A percentile compares a stretch with the other conserved stretches of the same genome.
Conservation (phyloP, 2,113 vertebrate genomes). For the Corythaeola cristata region DNA sequence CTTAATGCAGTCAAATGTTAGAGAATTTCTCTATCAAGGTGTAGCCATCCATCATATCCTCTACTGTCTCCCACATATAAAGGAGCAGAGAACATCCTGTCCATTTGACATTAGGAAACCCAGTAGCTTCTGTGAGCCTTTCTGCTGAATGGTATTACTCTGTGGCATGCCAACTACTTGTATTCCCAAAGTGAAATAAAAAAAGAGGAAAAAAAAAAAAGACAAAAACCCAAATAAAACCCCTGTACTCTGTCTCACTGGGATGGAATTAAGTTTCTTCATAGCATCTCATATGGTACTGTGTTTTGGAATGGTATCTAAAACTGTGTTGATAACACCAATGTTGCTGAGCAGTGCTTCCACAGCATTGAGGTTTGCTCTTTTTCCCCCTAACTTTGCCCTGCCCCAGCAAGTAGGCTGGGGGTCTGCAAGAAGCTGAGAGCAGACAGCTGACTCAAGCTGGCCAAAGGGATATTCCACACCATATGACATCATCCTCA, state of each 20-base stretch:
- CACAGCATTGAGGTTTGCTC: neutral
- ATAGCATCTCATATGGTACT: neutral
- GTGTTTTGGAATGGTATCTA: neutral
- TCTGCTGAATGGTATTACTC: neutral
- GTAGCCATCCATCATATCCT: neutral
- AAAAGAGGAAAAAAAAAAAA: neutral
- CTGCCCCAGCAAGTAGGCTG: accelerated
- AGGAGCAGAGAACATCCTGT: neutral
- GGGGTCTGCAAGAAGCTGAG: neutral
- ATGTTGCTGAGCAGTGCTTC: neutral
- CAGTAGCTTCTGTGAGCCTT: neutral
- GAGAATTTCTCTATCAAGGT: neutral
- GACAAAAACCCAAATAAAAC: neutral
- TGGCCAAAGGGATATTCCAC: neutral
- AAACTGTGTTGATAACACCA: neutral
- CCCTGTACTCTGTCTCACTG: no score
- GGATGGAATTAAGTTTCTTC: neutral
- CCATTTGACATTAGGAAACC: neutral
- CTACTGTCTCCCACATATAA: neutral
- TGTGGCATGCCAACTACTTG: neutral
- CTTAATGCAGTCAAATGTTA: neutral
- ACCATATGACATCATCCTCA: neutral
- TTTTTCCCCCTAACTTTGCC: neutral
- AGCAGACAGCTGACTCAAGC: neutral
- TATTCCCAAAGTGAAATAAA: neutral